Evolutionary conservation across 1,140 invertebrate species (phyloP), one percentile per base, ranked within the genome.

Genomic region (Rhyacophila brunnea): DNA sequence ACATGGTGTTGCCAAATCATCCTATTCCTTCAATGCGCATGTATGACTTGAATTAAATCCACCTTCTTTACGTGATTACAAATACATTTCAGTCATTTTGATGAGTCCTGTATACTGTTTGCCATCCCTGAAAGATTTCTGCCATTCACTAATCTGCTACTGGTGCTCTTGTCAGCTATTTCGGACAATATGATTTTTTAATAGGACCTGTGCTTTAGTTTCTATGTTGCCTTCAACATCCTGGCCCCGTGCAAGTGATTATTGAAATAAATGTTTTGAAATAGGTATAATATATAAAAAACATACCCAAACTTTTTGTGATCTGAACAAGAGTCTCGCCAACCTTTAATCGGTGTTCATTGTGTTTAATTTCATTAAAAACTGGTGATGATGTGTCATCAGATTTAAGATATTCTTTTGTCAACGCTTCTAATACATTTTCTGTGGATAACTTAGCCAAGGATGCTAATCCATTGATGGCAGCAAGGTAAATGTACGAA

Each of bases 301-400:
- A 58, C 73, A 74, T 79, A 89, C 90, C 89, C 65, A 94, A 77
- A 56, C 71, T 73, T 74, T 84, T 85, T 1, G 83, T 85, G 20
- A 88, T 81, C 78, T 87, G 87, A 0, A 93, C 84, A 13, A 95
- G 73, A 64, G 87, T 83, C 81, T 96, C 92, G 5, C 91, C 92
- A 44, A 94, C 70, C 80, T 95, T 95, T 67, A 90, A 81, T 64
- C 87, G 73, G 36, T 86, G 74, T 88, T 84, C 9, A 81, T 62
- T n/a, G 69, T 62, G 65, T 82, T 83, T 80, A 52, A 70, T 62
- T 44, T 69, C 68, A 36, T 80, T 70, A 35, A 74, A 72, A 18
- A 66, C 67, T 49, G 68, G 60, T 13, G 19, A 53, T 18, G 68
- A 56, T 58, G 66, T 49, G 11, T 40, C 56, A 17, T 49, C 36